Base-by-base conservation (phyloP, 2,888 invertebrate species). In the Stomorhina lunata region DNA sequence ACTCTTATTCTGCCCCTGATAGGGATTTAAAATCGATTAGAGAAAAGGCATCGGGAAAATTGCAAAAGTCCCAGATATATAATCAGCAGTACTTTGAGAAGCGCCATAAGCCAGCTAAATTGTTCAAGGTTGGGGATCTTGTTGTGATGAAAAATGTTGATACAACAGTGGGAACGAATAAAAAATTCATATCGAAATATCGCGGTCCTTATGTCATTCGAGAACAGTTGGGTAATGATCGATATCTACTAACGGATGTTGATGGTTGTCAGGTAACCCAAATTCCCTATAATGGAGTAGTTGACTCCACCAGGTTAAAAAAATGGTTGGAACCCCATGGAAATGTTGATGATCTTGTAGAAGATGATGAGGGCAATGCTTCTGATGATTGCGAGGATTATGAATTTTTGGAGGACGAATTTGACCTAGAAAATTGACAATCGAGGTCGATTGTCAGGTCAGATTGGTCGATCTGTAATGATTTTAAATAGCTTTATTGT, bases 221-320 rank as follows among this genome's bases (percentile, higher is more conserved):
- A 27, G 32, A 32, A 48, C 17, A 32, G 5, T n/a, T n/a, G 48
- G 17, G 29, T 29, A 48, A 65, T 29, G 65, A 32, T 15, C 48
- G 73, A 7, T 65, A 75, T 59, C 15, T 59, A 20, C 48, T 72
- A 29, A 34, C 27, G 10, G 72, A 72, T 37, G 59, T 72, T 32
- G 72, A 72, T 27, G 48, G 32, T 32, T 72, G 61, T 61, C 34
- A 71, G 17, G 55, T 75, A 37, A 75, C 75, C 4, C 63, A n/a
- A n/a, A n/a, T n/a, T n/a, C n/a, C n/a, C n/a, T n/a, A n/a, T n/a
- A n/a, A n/a, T n/a, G n/a, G n/a, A n/a, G n/a, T n/a, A n/a, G n/a
- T n/a, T n/a, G n/a, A n/a, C n/a, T n/a, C n/a, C n/a, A n/a, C n/a
- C n/a, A n/a, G n/a, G n/a, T n/a, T n/a, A n/a, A n/a, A n/a, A n/a